These are phyloP conservation scores for Threskiornis aethiopicus DNA, from an alignment of 2,797 vertebrate species.

Conservation along the genomic window DNA sequence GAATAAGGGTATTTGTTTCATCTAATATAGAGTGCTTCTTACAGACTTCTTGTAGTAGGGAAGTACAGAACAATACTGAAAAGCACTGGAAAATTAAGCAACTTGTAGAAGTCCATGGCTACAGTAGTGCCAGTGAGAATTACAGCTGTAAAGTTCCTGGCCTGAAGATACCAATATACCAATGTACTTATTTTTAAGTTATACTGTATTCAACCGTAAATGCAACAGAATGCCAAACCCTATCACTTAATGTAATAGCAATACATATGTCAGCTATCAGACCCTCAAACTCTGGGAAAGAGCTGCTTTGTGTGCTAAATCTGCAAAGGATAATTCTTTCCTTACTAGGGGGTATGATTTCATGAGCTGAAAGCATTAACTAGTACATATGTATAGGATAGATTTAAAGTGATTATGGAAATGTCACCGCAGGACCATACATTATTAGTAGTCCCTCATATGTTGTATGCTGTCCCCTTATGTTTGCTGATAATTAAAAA, in stretches of 20 bases:
- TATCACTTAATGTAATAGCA: neutral
- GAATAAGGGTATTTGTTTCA: neutral
- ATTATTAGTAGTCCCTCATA: slow-evolving; percentile 39
- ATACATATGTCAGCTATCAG: neutral
- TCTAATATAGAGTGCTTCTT: neutral
- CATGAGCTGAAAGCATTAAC: slow-evolving; percentile 40
- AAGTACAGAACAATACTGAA: neutral
- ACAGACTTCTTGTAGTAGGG: neutral
- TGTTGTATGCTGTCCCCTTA: slow-evolving; percentile 49
- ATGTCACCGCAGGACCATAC: slow-evolving; percentile 56
- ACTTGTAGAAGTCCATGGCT: neutral
- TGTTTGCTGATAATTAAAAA: slow-evolving; percentile 72
- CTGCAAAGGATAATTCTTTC: slow-evolving; percentile 47
- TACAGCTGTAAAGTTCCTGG: neutral
- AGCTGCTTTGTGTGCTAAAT: neutral
- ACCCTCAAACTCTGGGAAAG: neutral
- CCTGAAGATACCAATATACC: neutral
- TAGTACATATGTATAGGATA: slow-evolving; percentile 37
- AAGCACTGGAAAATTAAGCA: neutral
- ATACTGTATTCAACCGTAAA: neutral
- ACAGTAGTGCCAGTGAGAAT: neutral
- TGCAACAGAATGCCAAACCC: neutral
- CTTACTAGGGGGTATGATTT: slow-evolving; percentile 38
- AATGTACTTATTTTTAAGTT: neutral
- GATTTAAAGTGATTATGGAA: slow-evolving; percentile 64